Evolutionary conservation across 2,888 invertebrate genomes (phyloP).

Genomic region (Cephonodes hylas): DNA sequence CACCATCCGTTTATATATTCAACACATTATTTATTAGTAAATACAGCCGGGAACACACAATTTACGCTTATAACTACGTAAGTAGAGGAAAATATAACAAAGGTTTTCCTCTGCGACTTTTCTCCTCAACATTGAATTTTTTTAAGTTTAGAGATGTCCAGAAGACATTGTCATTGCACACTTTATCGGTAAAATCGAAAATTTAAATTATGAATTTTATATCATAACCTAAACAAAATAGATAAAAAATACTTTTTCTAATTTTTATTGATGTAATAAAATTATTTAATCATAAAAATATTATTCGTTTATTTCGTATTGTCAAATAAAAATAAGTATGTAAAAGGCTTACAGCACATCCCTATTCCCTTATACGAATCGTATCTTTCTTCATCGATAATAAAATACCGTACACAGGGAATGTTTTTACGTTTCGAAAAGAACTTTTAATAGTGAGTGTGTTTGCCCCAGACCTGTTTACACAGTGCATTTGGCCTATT

Average conservation of each 20-base stretch:
- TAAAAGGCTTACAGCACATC: not conserved
- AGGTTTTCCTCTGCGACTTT: slow-evolving; percentile 24
- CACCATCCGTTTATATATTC: not conserved
- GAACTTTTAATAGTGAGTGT: slow-evolving; percentile 44
- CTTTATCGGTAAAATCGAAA: not conserved
- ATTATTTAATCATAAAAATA: too few relatives aligned
- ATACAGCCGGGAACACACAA: slow-evolving; percentile 5
- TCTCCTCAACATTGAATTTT: slow-evolving; percentile 22
- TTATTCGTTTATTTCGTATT: too few relatives aligned
- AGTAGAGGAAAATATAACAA: slow-evolving; percentile 27
- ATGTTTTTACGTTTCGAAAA: slow-evolving; percentile 32
- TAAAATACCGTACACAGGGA: slow-evolving; percentile 21
- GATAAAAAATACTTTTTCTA: too few relatives aligned
- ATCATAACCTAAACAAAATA: too few relatives aligned
- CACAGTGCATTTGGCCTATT: slow-evolving; percentile 18
- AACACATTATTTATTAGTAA: slow-evolving; percentile 12
- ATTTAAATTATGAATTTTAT: not conserved
- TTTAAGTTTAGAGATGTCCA: slow-evolving; percentile 22
- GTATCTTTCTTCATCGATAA: not conserved
- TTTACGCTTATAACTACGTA: slow-evolving; percentile 14
- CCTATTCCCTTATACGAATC: not conserved
- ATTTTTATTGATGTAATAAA: too few relatives aligned
- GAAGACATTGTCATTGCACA: not conserved
- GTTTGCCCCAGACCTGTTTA: slow-evolving; percentile 19
- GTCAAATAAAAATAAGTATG: slow-evolving; percentile 6